A percentile compares a stretch with the other conserved stretches of the same genome.
These are phyloP conservation scores for Zele albiditarsus DNA, from an alignment of 2,888 invertebrate species.

Conservation along the genomic window DNA sequence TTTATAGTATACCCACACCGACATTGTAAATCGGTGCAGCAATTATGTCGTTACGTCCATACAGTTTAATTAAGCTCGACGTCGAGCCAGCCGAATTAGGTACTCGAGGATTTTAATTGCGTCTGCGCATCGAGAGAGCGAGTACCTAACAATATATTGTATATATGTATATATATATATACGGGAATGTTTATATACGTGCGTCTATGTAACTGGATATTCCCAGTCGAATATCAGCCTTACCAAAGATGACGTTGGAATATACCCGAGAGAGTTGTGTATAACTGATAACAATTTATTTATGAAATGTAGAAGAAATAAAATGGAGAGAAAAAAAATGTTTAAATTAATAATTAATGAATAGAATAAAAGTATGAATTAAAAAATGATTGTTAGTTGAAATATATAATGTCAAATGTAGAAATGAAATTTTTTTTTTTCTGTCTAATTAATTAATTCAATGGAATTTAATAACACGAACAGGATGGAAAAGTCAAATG, in stretches of 20 bases:
- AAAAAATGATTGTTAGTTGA: neutral
- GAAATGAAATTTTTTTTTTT: no score
- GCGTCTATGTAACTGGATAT: conserved; percentile 3
- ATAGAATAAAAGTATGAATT: neutral
- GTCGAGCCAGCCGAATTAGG: conserved; percentile 57
- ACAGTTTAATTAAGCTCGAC: conserved; percentile 62
- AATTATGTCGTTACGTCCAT: conserved; percentile 61
- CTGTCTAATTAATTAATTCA: no score
- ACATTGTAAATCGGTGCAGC: conserved; percentile 56
- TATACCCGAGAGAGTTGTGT: neutral
- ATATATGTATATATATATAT: conserved; percentile 9
- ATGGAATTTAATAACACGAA: no score
- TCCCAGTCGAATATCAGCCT: conserved; percentile 28
- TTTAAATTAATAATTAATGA: neutral
- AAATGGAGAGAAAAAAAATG: neutral
- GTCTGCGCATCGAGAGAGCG: conserved; percentile 47
- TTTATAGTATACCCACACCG: neutral
- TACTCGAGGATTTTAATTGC: conserved; percentile 61
- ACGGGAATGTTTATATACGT: neutral
- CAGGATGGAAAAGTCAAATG: no score
- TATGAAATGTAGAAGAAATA: neutral
- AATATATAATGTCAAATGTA: no score
- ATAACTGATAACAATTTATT: neutral
- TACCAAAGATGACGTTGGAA: conserved; percentile 26
- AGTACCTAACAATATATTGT: conserved; percentile 13